phyloP scores from a whole-genome alignment of 2,113 vertebrate genomes.

The Agapornis roseicollis region DNA sequence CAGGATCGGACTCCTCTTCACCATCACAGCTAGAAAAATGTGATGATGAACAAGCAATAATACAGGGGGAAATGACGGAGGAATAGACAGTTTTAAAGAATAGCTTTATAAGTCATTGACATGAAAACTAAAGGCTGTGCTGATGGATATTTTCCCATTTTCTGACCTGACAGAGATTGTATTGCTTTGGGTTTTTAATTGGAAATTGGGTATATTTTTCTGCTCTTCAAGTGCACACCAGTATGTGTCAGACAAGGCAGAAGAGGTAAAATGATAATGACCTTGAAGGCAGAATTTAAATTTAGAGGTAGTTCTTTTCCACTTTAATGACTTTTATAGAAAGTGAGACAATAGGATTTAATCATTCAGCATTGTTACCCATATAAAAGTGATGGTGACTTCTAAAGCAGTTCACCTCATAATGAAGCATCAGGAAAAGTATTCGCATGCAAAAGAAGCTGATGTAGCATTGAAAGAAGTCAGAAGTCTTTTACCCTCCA shows the following conservation, averaged over 20 bases:
- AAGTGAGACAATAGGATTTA: conserved; percentile 23
- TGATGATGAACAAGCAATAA: neutral
- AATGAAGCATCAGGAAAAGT: neutral
- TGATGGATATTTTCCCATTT: conserved; percentile 11
- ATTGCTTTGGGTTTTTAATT: conserved; percentile 6
- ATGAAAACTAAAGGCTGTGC: neutral
- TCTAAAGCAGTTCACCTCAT: neutral
- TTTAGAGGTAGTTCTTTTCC: conserved; percentile 23
- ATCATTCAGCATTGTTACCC: conserved; percentile 10
- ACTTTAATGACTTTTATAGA: conserved; percentile 33
- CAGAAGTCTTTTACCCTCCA: neutral
- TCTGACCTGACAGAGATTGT: neutral
- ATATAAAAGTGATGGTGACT: neutral
- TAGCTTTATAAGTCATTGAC: neutral
- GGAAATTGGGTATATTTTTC: neutral
- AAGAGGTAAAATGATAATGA: conserved; percentile 31
- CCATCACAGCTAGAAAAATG: neutral
- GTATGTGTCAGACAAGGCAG: neutral
- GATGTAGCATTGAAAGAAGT: neutral
- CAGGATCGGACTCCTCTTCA: neutral
- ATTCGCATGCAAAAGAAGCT: neutral
- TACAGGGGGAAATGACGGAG: too few species aligned
- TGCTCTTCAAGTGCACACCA: neutral
- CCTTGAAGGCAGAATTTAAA: conserved; percentile 29
- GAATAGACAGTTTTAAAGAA: neutral